Evolutionary conservation across 2,888 invertebrate genomes (phyloP).

Genomic region (Mesorhabditis spiculigera): DNA sequence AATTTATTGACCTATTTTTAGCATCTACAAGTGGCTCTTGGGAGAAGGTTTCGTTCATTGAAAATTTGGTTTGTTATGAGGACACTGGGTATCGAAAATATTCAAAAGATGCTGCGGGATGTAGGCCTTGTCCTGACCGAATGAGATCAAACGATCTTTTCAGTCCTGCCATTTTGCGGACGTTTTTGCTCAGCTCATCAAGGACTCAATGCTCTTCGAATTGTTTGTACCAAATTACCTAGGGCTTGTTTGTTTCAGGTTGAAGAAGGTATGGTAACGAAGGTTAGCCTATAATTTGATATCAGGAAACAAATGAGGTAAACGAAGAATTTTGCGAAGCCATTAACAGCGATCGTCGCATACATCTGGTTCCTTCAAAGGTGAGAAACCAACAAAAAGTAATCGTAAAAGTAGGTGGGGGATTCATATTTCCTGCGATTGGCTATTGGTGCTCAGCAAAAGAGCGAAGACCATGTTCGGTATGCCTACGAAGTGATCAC

Average conservation of each 20-base stretch:
- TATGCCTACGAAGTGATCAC: constrained; percentile 59
- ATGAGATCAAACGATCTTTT: constrained; percentile 15
- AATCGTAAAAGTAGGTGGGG: constrained; percentile 21
- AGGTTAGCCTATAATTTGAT: constrained; percentile 7
- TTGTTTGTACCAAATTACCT: constrained; percentile 80
- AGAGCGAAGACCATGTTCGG: constrained; percentile 58
- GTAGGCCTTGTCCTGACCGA: constrained; percentile 44
- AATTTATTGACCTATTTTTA: constrained; percentile 22
- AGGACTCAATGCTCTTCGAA: constrained; percentile 75
- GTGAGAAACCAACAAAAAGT: constrained; percentile 11
- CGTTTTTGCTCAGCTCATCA: constrained; percentile 74
- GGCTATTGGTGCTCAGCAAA: constrained; percentile 61
- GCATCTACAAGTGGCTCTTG: constrained; percentile 70
- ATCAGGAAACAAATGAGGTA: constrained; percentile 58
- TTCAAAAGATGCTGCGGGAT: constrained; percentile 84
- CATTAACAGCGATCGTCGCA: constrained; percentile 62
- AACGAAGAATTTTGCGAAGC: constrained; percentile 59
- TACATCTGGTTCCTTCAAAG: constrained; percentile 62
- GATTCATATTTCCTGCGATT: constrained; percentile 61
- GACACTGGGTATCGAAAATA: constrained; percentile 83
- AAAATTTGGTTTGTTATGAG: constrained; percentile 96
- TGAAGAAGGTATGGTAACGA: constrained; percentile 66
- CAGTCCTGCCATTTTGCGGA: constrained; percentile 69
- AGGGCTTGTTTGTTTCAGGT: constrained; percentile 85
- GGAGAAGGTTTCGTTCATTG: constrained; percentile 86